Evolutionary conservation across 2,888 invertebrate genomes (phyloP), one percentile per base, ranked within the genome.

Genomic region (Antheraea assamensis): DNA sequence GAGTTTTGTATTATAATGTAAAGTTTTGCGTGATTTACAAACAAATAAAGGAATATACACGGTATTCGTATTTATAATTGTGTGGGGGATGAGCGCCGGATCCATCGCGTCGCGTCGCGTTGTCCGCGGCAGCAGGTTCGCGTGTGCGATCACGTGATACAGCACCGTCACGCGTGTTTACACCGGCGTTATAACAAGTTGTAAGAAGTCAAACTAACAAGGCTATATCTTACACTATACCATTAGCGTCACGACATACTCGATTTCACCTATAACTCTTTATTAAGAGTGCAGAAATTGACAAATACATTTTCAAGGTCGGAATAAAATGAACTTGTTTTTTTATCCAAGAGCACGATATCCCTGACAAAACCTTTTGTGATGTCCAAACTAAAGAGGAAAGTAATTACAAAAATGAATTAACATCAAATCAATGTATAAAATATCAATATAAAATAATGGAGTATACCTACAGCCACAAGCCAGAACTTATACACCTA

Each of bases 131-230:
- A 68, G 68, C 31, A 68, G 35, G 87, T 83, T 92, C 90, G 94
- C 94, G 93, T 93, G 94, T 88, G 76, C 86, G 90, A 91, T 92
- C 88, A 89, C 90, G 89, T 89, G 93, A 92, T 92, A 92, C 82
- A 84, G 79, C 82, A 82, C 83, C 90, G 91, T 93, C 93, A 93
- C 92, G 93, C 93, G 90, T 91, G 92, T 91, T 87, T 85, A 87
- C 88, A 86, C 86, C 87, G 82, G 82, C 86, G 79, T 88, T 91
- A 91, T 91, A 92, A 91, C 92, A 90, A 91, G 82, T 90, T 91
- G 89, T 88, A 88, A 88, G 87, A 81, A 85, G 86, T 83, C 85
- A 84, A 90, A 90, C 90, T 90, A 92, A 92, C 92, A 90, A 92
- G 90, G 88, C 55, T 75, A 73, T 68, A 68, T 68, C 68, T 68